Evolutionary conservation across 2,113 vertebrate genomes (phyloP).

Genomic region (Cinclus cinclus): DNA sequence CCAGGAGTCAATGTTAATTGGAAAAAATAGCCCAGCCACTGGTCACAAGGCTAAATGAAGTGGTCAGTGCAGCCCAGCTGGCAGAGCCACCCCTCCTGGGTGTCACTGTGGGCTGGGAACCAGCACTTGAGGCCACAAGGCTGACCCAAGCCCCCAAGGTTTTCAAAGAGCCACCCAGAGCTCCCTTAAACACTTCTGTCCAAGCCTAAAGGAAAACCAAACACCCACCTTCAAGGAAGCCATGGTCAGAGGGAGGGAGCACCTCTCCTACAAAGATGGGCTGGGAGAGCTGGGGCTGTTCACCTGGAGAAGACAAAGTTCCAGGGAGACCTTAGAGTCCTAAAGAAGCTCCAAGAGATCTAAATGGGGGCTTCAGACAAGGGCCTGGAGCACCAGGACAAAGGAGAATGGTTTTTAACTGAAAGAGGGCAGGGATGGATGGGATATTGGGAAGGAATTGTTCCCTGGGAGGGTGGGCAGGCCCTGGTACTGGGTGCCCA

Average conservation of each 20-base stretch:
- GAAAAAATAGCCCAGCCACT: not conserved
- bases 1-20: not conserved
- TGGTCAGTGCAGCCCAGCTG: not conserved
- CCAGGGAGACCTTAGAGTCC: not conserved
- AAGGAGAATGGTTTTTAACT: not conserved
- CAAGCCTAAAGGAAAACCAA: not conserved
- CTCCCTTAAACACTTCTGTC: not conserved
- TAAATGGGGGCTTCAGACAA: not conserved
- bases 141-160: not conserved
- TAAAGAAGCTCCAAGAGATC: not conserved
- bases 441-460: no score
- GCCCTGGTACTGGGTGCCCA: not conserved
- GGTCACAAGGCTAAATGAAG: not conserved
- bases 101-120: not conserved
- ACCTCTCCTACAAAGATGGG: not conserved
- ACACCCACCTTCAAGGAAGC: not conserved
- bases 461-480: fast-evolving
- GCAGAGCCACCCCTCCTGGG: not conserved
- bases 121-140: not conserved
- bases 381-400: not conserved
- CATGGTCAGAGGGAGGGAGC: not conserved
- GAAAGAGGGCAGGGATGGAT: not conserved
- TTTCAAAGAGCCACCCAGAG: not conserved
- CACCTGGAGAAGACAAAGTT: not conserved
- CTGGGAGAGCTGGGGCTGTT: not conserved